Percentiles rank a stretch among this genome's conserved stretches.
Conservation (phyloP, 1,140 invertebrate genomes). For the Anoplophora glabripennis region DNA sequence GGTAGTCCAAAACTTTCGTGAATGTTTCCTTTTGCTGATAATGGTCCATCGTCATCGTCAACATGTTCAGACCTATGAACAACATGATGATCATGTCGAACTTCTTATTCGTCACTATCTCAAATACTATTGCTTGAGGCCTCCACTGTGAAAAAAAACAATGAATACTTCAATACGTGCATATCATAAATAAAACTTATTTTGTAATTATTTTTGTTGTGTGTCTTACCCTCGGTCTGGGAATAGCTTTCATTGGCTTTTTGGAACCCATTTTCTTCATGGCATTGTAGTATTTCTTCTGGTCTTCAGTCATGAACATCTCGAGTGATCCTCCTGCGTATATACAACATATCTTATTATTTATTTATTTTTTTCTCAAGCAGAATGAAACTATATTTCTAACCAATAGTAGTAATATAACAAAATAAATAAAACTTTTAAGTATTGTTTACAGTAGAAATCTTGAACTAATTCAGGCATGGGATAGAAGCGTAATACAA, state of each 20-base stretch:
- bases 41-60: slow-evolving; percentile 97
- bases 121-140: slow-evolving; percentile 93
- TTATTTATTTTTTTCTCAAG: not conserved
- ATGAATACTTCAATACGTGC: not conserved
- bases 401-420: too few relatives aligned
- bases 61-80: slow-evolving; percentile 98
- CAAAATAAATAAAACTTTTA: too few relatives aligned
- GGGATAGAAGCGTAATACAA: too few relatives aligned
- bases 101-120: slow-evolving; percentile 96
- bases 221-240: slow-evolving; percentile 82
- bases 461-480: too few relatives aligned
- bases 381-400: not conserved
- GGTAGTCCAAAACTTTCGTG: slow-evolving; percentile 78
- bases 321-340: slow-evolving; percentile 89
- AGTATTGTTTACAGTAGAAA: too few relatives aligned
- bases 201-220: not conserved
- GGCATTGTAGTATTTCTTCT: slow-evolving; percentile 99
- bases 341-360: slow-evolving; percentile 6
- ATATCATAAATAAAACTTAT: not conserved
- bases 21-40: slow-evolving; percentile 84
- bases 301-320: slow-evolving; percentile 99
- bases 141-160: slow-evolving; percentile 72
- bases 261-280: slow-evolving; percentile 99
- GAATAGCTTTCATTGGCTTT: slow-evolving; percentile 96
- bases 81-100: slow-evolving; percentile 99